Percentiles rank a stretch among this genome's conserved stretches.
phyloP scores from a whole-genome alignment of 2,113 vertebrate genomes.

The Choloepus hoffmanni region DNA sequence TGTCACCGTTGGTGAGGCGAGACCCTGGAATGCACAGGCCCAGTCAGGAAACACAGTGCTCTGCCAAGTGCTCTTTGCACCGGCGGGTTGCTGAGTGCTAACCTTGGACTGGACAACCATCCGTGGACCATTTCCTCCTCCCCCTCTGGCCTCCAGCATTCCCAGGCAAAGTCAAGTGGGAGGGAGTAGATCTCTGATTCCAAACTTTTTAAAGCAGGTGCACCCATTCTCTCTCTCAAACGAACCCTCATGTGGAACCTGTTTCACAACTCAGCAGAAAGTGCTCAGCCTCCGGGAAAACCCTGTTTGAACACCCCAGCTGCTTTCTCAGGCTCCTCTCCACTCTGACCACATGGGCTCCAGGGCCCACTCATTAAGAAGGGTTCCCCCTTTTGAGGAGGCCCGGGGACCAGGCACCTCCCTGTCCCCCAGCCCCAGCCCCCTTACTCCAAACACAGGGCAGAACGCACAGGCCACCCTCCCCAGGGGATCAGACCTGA shows the following conservation, averaged over 20 bases:
- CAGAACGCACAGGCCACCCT: neutral
- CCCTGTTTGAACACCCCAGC: neutral
- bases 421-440: too few relatives aligned
- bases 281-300: neutral
- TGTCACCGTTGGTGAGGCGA: neutral
- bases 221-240: neutral
- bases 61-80: neutral
- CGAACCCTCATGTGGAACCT: fast-evolving
- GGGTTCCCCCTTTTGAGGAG: neutral
- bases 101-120: too few relatives aligned
- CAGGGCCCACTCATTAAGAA: too few relatives aligned
- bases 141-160: too few relatives aligned
- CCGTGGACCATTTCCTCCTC: neutral
- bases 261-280: neutral
- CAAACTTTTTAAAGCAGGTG: neutral
- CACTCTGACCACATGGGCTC: neutral
- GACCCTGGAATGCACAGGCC: neutral
- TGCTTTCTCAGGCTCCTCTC: neutral
- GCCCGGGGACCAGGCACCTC: neutral
- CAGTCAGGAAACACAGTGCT: neutral
- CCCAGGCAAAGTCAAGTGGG: neutral
- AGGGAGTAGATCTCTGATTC: neutral
- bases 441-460: neutral
- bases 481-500: neutral
- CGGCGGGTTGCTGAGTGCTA: fast-evolving